A percentile compares a stretch with the other conserved stretches of the same genome.
Conservation (phyloP, 1,140 invertebrate genomes). For the Drosophila littoralis region DNA sequence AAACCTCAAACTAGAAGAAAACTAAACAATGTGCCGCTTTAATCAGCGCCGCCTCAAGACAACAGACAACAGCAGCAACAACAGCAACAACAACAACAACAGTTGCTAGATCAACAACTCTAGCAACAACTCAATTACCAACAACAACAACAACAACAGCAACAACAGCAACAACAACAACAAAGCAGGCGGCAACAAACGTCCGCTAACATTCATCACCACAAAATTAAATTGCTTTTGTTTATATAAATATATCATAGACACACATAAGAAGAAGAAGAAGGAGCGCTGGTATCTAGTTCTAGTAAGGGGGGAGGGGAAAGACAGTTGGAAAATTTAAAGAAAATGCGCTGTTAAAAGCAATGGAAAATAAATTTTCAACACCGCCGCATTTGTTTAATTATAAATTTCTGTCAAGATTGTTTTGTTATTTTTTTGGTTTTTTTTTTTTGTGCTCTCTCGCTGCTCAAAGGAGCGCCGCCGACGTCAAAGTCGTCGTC, state of each 20-base stretch:
- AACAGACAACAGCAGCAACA: slow-evolving; percentile 14
- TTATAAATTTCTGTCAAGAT: slow-evolving; percentile 82
- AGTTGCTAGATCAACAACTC: slow-evolving; percentile 53
- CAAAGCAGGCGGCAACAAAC: slow-evolving; percentile 52
- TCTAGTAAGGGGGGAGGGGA: background rate
- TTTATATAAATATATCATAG: slow-evolving; percentile 69
- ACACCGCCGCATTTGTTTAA: slow-evolving; percentile 79
- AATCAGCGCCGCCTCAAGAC: slow-evolving; percentile 70
- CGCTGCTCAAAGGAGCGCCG: slow-evolving; percentile 71
- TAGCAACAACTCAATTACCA: slow-evolving; percentile 75
- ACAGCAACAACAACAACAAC: slow-evolving; percentile 28
- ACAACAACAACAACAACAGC: slow-evolving; percentile 44
- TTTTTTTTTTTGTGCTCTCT: slow-evolving; percentile 20
- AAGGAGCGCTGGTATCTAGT: background rate
- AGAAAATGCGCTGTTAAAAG: slow-evolving; percentile 72
- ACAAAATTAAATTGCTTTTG: slow-evolving; percentile 79
- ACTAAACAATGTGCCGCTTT: slow-evolving; percentile 77
- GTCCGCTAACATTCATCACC: slow-evolving; percentile 76
- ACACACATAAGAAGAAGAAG: slow-evolving; percentile 1
- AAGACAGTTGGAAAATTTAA: slow-evolving; percentile 72
- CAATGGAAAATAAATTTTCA: slow-evolving; percentile 75
- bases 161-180: slow-evolving; percentile 58
- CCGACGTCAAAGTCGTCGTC: slow-evolving; percentile 59
- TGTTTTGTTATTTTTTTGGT: slow-evolving; percentile 36
- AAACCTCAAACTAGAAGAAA: slow-evolving; percentile 39